These are phyloP conservation scores for Axis porcinus DNA, from an alignment of 2,113 vertebrate species.

Conservation along the genomic window DNA sequence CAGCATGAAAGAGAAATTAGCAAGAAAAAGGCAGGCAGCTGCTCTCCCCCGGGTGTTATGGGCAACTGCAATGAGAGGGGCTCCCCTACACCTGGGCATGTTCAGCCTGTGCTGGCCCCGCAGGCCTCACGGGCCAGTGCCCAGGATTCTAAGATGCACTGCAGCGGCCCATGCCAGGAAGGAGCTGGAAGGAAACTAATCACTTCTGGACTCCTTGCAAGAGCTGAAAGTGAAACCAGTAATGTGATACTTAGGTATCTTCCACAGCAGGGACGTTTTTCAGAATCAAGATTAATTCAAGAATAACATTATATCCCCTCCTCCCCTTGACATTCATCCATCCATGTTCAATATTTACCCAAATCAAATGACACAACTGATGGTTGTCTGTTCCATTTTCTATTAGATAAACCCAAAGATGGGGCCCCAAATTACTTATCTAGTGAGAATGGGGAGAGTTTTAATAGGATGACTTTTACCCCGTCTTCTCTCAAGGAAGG, in stretches of 20 bases:
- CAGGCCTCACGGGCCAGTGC: neutral
- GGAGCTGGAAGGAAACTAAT: neutral
- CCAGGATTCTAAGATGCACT: neutral
- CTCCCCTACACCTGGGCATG: neutral
- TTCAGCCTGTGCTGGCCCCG: neutral
- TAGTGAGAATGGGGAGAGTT: neutral
- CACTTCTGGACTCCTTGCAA: neutral
- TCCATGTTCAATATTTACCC: neutral
- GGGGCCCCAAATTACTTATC: neutral
- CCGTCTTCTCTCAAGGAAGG: neutral
- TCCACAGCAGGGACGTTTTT: neutral
- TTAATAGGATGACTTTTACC: neutral
- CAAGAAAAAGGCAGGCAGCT: constrained; percentile 49
- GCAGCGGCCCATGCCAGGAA: neutral
- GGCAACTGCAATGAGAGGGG: neutral
- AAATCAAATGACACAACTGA: neutral
- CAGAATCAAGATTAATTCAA: neutral
- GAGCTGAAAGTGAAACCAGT: neutral
- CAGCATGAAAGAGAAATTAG: constrained; percentile 50
- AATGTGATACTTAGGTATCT: neutral
- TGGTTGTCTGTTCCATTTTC: neutral
- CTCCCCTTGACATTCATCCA: neutral
- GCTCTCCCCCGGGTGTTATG: neutral
- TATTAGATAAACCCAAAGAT: neutral
- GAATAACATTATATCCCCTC: neutral